Percentiles rank a stretch among this genome's conserved stretches.
phyloP scores from a whole-genome alignment of 1,140 invertebrate species.

The Temnothorax nylanderi region DNA sequence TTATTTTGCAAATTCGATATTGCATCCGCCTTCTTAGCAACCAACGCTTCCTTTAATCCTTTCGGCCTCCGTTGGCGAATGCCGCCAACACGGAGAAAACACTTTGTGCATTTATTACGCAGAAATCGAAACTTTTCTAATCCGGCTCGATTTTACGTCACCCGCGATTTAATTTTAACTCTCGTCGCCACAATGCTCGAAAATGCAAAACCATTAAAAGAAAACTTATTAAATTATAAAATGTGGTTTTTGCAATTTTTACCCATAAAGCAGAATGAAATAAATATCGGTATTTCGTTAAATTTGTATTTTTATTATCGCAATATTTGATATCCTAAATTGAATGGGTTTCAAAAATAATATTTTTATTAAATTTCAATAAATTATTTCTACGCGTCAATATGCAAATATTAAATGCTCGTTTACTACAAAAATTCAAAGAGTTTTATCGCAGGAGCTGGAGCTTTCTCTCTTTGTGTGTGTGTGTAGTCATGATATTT shows the following conservation, averaged over 20 bases:
- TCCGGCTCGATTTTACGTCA: not conserved
- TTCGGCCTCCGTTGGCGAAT: conserved; percentile 24
- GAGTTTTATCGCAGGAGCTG: not conserved
- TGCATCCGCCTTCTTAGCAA: conserved; percentile 57
- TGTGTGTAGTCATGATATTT: not conserved
- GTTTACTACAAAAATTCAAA: not conserved
- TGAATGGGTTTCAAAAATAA: not conserved
- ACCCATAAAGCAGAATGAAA: not conserved
- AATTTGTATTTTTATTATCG: not conserved
- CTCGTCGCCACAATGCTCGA: not conserved
- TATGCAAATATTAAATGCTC: not conserved
- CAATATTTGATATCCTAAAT: conserved; percentile 9
- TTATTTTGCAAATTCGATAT: conserved; percentile 61
- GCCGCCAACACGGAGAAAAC: not conserved
- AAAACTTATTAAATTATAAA: not conserved
- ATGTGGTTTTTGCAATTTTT: not conserved
- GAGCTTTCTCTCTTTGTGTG: not conserved
- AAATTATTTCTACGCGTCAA: not conserved
- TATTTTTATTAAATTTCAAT: conserved; percentile 1
- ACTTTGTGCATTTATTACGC: conserved; percentile 21
- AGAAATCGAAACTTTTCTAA: not conserved
- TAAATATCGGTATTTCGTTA: not conserved
- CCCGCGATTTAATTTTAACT: not conserved
- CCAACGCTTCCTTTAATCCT: conserved; percentile 55
- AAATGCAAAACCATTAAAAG: not conserved